phyloP scores from a whole-genome alignment of 1,140 invertebrate species.

The Bombus waltoni region DNA sequence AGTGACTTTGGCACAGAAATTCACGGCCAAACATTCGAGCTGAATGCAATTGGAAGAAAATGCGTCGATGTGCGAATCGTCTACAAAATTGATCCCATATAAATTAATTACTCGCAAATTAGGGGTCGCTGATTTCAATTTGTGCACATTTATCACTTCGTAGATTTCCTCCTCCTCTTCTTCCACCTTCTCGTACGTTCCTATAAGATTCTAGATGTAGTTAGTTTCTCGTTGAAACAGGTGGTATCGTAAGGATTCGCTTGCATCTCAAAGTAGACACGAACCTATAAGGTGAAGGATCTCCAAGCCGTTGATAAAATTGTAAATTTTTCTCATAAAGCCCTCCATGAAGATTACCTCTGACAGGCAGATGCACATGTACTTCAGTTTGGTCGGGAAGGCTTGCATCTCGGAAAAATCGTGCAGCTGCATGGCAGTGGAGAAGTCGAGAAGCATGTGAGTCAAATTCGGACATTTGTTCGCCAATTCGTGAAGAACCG shows the following conservation, averaged over 20 bases:
- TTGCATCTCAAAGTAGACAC: constrained; percentile 52
- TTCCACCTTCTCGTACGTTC: constrained; percentile 99
- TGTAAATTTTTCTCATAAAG: constrained; percentile 99
- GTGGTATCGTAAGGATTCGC: neutral
- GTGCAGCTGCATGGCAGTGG: constrained; percentile 99
- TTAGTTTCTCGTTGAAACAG: neutral
- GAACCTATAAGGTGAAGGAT: constrained; percentile 98
- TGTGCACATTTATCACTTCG: constrained; percentile 99
- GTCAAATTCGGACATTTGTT: constrained; percentile 99
- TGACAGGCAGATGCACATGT: constrained; percentile 98
- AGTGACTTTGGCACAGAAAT: constrained; percentile 98
- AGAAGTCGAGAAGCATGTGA: constrained; percentile 98
- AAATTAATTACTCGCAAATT: constrained; percentile 97
- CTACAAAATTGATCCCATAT: constrained; percentile 98
- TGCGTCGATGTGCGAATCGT: constrained; percentile 99
- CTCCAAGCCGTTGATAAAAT: constrained; percentile 99
- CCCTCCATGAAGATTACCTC: constrained; percentile 99
- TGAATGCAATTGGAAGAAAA: constrained; percentile 97
- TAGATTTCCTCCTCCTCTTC: constrained; percentile 99
- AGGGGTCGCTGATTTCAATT: constrained; percentile 97
- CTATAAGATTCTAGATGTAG: constrained; percentile 81
- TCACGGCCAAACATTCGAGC: constrained; percentile 97
- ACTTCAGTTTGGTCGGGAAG: constrained; percentile 98
- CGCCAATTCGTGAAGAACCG: constrained; percentile 97
- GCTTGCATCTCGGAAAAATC: constrained; percentile 99